Conservation (phyloP, 2,113 vertebrate genomes). For the Carollia perspicillata region DNA sequence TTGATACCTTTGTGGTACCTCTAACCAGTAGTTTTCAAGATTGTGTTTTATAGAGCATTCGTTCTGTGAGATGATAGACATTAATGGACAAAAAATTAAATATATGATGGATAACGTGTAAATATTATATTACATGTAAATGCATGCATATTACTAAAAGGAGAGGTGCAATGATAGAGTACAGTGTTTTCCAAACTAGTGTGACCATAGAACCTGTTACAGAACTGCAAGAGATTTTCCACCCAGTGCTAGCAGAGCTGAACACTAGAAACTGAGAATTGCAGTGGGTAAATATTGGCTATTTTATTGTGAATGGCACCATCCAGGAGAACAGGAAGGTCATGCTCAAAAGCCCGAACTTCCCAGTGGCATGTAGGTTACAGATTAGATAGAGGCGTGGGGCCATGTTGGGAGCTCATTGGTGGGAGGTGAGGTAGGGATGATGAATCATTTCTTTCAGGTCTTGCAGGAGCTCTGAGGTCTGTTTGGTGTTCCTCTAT, state of each 20-base stretch:
- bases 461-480: background rate
- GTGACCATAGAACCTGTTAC: background rate
- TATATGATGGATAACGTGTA: background rate
- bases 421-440: background rate
- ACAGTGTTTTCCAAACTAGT: background rate
- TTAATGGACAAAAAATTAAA: background rate
- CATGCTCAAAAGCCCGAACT: background rate
- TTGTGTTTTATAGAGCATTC: background rate
- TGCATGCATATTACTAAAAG: background rate
- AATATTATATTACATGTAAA: background rate
- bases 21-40: background rate
- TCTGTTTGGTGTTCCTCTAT: background rate
- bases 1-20: background rate
- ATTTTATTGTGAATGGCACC: background rate
- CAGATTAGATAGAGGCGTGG: background rate
- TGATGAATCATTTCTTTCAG: background rate
- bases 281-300: background rate
- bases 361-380: background rate
- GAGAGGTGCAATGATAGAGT: background rate
- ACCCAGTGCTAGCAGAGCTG: background rate
- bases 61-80: background rate
- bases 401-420: background rate
- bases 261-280: background rate
- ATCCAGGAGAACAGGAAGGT: background rate
- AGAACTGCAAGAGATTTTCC: background rate